A percentile compares a stretch with the other conserved stretches of the same genome.
Evolutionary conservation across 2,113 vertebrate species (phyloP).

Genomic region (Mirza zaza): DNA sequence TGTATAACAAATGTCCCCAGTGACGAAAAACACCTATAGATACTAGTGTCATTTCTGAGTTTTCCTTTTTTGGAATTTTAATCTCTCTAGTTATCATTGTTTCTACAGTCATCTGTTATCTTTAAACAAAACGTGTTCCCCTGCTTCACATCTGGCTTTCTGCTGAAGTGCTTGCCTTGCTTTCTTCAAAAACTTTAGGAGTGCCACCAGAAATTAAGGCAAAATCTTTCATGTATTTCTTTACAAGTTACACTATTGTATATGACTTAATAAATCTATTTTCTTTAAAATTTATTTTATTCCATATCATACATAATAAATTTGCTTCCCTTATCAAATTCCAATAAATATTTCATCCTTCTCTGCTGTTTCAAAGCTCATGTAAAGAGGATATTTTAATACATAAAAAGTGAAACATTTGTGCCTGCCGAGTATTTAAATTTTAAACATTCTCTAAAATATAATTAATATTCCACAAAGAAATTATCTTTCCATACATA

Average conservation of each 20-base stretch:
- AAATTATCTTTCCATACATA: neutral
- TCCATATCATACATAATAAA: neutral
- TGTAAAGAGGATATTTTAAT: neutral
- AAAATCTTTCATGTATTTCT: neutral
- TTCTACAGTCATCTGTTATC: neutral
- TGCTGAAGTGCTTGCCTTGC: neutral
- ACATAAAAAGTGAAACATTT: neutral
- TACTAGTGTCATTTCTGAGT: neutral
- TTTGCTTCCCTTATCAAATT: neutral
- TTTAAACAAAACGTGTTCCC: neutral
- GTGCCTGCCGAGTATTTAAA: neutral
- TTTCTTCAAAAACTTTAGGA: neutral
- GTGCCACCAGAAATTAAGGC: neutral
- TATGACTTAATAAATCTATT: neutral
- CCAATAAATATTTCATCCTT: neutral
- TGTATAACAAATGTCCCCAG: neutral
- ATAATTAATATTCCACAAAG: neutral
- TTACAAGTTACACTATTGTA: neutral
- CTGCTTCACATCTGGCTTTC: neutral
- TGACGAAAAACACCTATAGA: neutral
- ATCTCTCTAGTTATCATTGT: neutral
- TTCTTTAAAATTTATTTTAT: neutral
- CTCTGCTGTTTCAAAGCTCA: neutral
- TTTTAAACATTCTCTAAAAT: neutral
- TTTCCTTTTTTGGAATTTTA: neutral